Evolutionary conservation across 2,888 invertebrate genomes (phyloP), one percentile per base, ranked within the genome.

Genomic region (Sinelater perroti): DNA sequence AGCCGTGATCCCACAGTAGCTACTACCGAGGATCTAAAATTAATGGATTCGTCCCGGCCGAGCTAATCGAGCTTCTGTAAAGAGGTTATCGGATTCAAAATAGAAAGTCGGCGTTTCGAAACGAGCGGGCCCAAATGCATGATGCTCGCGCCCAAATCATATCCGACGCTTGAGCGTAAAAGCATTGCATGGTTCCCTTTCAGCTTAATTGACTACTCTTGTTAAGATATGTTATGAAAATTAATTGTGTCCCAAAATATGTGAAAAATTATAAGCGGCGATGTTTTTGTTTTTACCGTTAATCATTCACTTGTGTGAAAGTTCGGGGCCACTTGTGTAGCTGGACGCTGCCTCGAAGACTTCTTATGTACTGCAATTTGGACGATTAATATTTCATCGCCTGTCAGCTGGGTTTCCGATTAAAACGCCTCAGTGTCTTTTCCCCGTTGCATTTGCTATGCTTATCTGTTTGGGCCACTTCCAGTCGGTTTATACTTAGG

Each of bases 151-250:
- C 20, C 31, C n/a, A 49, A 49, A 24, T 24, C 47, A 16, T 49
- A 35, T 49, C 24, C 18, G 38, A 51, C 13, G 51, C 30, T 16
- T 35, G 31, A 33, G 49, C 56, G 56, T 56, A 56, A 56, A 49
- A 56, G 49, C 40, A 49, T 56, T 56, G 35, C 50, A 49, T 56
- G 24, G 44, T 53, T 49, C 18, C 28, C 42, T 51, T 30, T 42
- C 11, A 49, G 49, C 40, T 55, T 55, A 59, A 59, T 59, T 59
- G 59, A 59, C 49, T 54, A 55, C 31, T 51, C 59, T 55, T 55
- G 59, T 59, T 59, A 26, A 42, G 38, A 46, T 46, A 46, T 54
- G 46, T 38, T 28, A 54, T 46, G 40, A 18, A 36, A 46, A 46
- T 54, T 54, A 54, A 54, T 54, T 54, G 47, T 53, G 26, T 45